Evolutionary conservation across 2,888 invertebrate genomes (phyloP).

Genomic region (Ochropleura leucogaster): DNA sequence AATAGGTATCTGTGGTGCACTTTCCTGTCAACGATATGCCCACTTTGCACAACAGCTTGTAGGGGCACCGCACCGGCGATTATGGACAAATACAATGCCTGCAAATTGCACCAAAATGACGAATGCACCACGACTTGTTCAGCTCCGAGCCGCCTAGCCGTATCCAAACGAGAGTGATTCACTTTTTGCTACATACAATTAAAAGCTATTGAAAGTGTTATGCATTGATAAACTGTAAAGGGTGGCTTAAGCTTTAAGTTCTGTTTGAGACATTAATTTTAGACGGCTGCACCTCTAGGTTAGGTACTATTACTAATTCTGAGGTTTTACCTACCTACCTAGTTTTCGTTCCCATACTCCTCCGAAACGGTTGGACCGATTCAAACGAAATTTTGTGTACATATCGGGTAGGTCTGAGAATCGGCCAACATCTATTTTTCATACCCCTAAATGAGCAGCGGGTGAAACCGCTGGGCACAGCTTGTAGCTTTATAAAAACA

Average conservation of each 20-base stretch:
- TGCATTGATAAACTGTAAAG: not conserved
- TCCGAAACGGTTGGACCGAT: no score
- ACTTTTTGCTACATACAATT: conserved; percentile 41
- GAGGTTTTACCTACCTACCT: no score
- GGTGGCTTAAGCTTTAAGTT: not conserved
- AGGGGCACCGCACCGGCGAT: conserved; percentile 67
- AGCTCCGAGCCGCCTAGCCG: conserved; percentile 26
- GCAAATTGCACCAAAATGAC: conserved; percentile 74
- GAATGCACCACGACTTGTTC: conserved; percentile 64
- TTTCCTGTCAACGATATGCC: conserved; percentile 70
- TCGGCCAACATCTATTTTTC: no score
- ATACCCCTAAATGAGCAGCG: no score
- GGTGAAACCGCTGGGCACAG: no score
- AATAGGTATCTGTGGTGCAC: conserved; percentile 39
- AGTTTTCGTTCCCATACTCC: no score
- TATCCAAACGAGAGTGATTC: conserved; percentile 49
- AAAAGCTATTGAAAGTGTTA: conserved; percentile 33
- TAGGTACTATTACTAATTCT: no score
- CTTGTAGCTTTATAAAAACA: no score
- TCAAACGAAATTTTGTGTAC: no score
- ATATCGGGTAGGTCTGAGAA: no score
- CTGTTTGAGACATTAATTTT: not conserved
- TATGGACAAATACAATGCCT: conserved; percentile 76
- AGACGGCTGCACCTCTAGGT: not conserved
- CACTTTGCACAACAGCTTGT: conserved; percentile 59